A percentile compares a stretch with the other conserved stretches of the same genome.
Evolutionary conservation across 1,140 invertebrate species (phyloP).

Genomic region (Sycophaga agraensis): DNA sequence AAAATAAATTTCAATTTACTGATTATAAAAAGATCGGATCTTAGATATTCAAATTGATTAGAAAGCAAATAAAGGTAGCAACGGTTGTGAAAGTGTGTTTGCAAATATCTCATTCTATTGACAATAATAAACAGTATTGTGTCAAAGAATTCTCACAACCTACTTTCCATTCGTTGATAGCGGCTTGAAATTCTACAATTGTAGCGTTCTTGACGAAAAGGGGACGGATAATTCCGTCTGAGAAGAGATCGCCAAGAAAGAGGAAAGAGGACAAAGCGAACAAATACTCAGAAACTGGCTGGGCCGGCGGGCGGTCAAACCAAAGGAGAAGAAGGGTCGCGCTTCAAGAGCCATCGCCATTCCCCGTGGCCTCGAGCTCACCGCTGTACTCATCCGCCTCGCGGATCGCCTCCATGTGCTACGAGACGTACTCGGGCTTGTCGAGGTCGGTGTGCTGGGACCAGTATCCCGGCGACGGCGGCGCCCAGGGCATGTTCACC

Average conservation of each 20-base stretch:
- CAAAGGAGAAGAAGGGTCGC: neutral
- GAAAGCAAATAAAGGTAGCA: neutral
- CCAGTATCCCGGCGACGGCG: constrained; percentile 51
- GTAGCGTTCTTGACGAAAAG: no score
- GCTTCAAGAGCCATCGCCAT: neutral
- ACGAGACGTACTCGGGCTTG: constrained; percentile 54
- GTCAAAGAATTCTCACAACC: no score
- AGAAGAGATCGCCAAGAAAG: no score
- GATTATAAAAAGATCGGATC: neutral
- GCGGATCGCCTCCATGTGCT: constrained; percentile 14
- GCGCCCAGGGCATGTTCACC: constrained; percentile 51
- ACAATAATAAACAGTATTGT: no score
- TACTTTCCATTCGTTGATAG: no score
- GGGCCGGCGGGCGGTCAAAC: neutral
- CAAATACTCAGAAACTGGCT: neutral
- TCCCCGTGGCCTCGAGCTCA: neutral
- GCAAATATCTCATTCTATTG: no score
- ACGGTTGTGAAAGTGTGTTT: no score
- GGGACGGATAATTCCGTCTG: no score
- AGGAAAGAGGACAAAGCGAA: neutral
- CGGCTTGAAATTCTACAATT: no score
- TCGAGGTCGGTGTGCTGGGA: neutral
- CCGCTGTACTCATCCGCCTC: constrained; percentile 2
- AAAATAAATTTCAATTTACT: no score
- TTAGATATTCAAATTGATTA: neutral